Evolutionary conservation across 1,140 invertebrate species (phyloP), one percentile per base, ranked within the genome.

Genomic region (Archivesica marissinica): DNA sequence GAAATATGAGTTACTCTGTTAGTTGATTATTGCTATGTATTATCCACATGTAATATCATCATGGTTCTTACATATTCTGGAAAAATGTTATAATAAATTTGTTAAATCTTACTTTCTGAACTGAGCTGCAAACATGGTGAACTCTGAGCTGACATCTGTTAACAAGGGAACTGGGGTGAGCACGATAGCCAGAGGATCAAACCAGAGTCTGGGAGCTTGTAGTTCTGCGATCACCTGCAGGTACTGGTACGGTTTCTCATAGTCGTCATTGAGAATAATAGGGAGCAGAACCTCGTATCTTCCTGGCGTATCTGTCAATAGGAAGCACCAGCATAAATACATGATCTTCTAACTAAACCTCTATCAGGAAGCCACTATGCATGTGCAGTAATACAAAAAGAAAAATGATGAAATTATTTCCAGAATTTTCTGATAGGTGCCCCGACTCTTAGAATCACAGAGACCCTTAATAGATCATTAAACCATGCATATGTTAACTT

Each of bases 151-250:
- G 13, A 91, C 86, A 38, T 92, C 90, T 9, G 92, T 93, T 30
- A 84, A 54, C 11, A 94, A 85, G n/a, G 93, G 93, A 7, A 92
- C 91, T 72, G 93, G 93, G 23, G 90, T 94, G 35, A 94, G 82
- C 15, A 92, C 89, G 33, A 94, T 87, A 9, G 89, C 89, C n/a
- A 87, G 82, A 44, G 93, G 93, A 33, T 94, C 92, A 90, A 94
- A 94, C 90, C 90, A 90, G 23, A 94, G 86, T 35, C 72, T 88
- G 11, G 93, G 93, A 0, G 88, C 86, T 81, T 91, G 90, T 66
- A 93, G 85, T 84, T 92, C 89, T 20, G 91, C 93, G 33, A 66
- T 66, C 13, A 94, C 83, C 28, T 90, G 87, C 20, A 94, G 85
- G 52, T 91, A 90, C 88, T 92, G 90, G 87, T 93, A 94, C 0